Evolutionary conservation across 2,113 vertebrate species (phyloP), one percentile per base, ranked within the genome.

Genomic region (Lophotis ruficrista): DNA sequence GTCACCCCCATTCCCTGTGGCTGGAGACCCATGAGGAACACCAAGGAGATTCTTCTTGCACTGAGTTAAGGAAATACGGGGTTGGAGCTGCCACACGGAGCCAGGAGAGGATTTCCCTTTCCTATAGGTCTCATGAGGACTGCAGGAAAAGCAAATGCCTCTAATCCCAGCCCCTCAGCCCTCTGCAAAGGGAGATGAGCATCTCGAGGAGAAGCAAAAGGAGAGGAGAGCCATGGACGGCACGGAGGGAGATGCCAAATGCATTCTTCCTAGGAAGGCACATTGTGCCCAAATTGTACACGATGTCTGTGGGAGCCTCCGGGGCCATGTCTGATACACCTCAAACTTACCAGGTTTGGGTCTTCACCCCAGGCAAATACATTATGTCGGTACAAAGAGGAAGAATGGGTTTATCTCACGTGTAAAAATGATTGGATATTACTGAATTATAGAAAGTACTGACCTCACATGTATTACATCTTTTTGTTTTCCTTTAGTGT

Each of bases 11-110:
- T 41, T 81, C 13, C 23, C 45, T 0, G 0, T 30, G 10, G 47
- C 14, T 62, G 43, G 21, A 84, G 38, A 79, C 3, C 2, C 5
- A 50, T 38, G 17, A 62, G 45, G 70, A 92, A 27, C 43, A 86
- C 7, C 45, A 72, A 51, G 45, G 65, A 81, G 18, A 53, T 41
- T n/a, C 12, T 15, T 70, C 47, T 91, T 62, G 19, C 78, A 51
- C 28, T 23, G 9, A 38, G 18, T 8, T 2, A 1, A 28, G 72
- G 28, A 61, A 88, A 65, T 14, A 20, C 0, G 2, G 54, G 2
- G 8, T 38, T 93, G 60, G 31, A 61, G 10, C 24, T 10, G 13
- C 53, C 41, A 54, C 27, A 30, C 0, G 2, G 64, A 93, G 12
- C 31, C 62, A 45, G 58, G 13, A 69, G 27, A 66, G 50, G 27